Conservation (phyloP, 2,113 vertebrate species). For the Zonotrichia leucophrys region DNA sequence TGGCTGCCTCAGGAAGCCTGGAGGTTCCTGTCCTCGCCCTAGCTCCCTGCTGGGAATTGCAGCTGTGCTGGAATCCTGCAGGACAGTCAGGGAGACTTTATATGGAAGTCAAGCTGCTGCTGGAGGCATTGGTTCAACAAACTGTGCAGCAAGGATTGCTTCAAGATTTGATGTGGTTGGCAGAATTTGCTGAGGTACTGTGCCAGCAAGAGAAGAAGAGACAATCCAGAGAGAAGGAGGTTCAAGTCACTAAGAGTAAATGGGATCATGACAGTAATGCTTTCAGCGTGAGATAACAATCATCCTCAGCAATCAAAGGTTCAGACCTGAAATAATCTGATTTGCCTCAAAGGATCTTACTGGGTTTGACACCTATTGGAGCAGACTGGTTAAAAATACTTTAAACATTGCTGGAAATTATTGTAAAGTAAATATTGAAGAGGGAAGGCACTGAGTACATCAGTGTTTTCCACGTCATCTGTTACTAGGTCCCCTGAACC, state of each 20-base stretch:
- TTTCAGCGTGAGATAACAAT: background rate
- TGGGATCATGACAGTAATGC: background rate
- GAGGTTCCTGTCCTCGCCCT: background rate
- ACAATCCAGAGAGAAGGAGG: background rate
- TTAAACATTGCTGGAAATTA: background rate
- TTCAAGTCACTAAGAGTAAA: background rate
- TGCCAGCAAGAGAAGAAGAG: background rate
- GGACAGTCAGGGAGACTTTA: no score
- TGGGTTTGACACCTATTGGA: background rate
- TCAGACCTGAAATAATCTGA: background rate
- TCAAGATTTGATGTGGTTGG: background rate
- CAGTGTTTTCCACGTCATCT: background rate
- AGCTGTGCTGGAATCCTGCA: background rate
- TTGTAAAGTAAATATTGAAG: background rate
- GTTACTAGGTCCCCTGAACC: background rate
- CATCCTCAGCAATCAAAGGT: background rate
- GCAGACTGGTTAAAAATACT: background rate
- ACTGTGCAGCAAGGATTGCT: background rate
- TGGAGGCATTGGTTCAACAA: background rate
- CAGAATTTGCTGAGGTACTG: background rate
- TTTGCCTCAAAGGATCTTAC: background rate
- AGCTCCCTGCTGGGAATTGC: background rate
- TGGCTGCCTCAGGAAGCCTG: background rate
- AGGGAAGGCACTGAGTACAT: background rate
- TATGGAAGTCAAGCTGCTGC: background rate